A percentile compares a stretch with the other conserved stretches of the same genome.
These are phyloP conservation scores for Xanthia icteritia DNA, from an alignment of 2,888 invertebrate genomes.

Conservation along the genomic window DNA sequence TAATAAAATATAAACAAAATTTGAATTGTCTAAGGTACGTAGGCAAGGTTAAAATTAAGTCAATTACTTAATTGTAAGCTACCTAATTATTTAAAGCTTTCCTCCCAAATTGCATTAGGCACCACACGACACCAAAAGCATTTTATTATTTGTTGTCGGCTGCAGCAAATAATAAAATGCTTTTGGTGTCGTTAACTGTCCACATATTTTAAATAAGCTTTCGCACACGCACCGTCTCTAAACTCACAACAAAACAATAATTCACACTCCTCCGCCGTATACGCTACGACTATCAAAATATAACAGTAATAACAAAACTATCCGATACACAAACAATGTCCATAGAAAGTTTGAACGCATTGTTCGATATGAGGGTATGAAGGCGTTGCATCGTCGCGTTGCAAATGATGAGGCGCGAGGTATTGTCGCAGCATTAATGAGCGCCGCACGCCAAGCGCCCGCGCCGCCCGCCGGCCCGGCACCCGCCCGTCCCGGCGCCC, in stretches of 20 bases:
- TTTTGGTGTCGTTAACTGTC: neutral
- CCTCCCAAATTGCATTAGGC: neutral
- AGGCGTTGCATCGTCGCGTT: conserved; percentile 66
- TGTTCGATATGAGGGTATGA: conserved; percentile 67
- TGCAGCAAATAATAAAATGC: neutral
- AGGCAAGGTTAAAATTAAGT: neutral
- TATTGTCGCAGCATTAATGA: conserved; percentile 88
- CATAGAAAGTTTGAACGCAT: conserved; percentile 67
- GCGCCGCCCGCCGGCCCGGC: conserved; percentile 51
- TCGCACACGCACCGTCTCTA: neutral
- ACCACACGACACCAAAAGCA: neutral
- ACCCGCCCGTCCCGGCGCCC: conserved; percentile 69
- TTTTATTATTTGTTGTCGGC: neutral
- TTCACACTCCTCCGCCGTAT: neutral
- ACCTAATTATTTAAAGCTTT: neutral
- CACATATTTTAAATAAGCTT: neutral
- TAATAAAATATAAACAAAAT: neutral
- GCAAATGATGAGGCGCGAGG: conserved; percentile 87
- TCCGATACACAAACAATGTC: conserved; percentile 59
- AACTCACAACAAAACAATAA: conserved; percentile 9
- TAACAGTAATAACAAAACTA: conserved; percentile 47
- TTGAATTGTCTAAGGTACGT: neutral
- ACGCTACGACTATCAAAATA: conserved; percentile 34
- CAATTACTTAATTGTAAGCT: neutral
- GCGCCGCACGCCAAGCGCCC: conserved; percentile 73